Percentiles rank a stretch among this genome's conserved stretches.
Evolutionary conservation across 2,113 vertebrate genomes (phyloP).

Genomic region (Ictalurus punctatus): DNA sequence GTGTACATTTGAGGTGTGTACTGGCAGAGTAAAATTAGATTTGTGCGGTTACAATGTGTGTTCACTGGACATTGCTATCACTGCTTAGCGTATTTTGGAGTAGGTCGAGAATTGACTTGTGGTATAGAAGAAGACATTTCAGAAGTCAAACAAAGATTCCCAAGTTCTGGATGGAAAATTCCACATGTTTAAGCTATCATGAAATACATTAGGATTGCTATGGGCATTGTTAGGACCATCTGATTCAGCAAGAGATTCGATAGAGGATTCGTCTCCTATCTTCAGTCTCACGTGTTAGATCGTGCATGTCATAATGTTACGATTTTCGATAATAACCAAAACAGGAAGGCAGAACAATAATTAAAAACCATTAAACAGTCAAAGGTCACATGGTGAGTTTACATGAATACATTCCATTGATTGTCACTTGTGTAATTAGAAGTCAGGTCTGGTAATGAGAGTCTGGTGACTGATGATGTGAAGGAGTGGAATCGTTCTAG

Average conservation of each 20-base stretch:
- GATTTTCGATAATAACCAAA: neutral
- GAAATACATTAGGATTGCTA: neutral
- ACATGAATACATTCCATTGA: neutral
- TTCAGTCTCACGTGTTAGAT: neutral
- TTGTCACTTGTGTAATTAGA: neutral
- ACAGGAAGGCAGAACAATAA: neutral
- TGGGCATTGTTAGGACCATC: neutral
- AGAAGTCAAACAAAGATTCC: neutral
- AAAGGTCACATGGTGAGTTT: neutral
- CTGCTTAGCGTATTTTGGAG: neutral
- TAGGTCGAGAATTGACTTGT: neutral
- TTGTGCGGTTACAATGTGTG: neutral
- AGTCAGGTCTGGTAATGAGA: neutral
- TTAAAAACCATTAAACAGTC: neutral
- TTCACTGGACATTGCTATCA: neutral
- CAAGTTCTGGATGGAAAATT: neutral
- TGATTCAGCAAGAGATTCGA: neutral
- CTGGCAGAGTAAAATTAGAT: neutral
- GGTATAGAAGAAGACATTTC: neutral
- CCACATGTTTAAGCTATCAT: neutral
- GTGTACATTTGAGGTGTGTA: neutral
- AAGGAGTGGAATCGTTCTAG: neutral
- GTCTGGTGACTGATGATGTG: neutral
- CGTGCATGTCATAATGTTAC: neutral
- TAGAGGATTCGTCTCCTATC: neutral